phyloP scores from a whole-genome alignment of 2,888 invertebrate genomes.

The Idaea dimidiata region DNA sequence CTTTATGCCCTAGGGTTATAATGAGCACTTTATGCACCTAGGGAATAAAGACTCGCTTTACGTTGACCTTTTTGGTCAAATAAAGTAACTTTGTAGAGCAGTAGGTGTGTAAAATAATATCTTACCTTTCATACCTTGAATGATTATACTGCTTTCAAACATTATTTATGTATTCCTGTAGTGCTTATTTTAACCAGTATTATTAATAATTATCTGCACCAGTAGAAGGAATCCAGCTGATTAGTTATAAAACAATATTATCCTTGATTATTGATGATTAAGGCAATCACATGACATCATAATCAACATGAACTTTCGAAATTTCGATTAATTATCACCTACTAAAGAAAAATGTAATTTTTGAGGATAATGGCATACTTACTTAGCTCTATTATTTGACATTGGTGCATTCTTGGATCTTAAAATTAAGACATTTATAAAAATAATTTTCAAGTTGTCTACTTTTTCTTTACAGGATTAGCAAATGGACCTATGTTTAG shows the following conservation, averaged over 20 bases:
- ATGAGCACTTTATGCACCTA: too few relatives aligned
- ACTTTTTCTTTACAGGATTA: slow-evolving; percentile 67
- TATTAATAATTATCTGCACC: not conserved
- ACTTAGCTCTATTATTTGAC: not conserved
- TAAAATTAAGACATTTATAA: not conserved
- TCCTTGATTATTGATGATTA: not conserved
- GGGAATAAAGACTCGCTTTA: too few relatives aligned
- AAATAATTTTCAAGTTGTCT: not conserved
- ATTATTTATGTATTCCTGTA: not conserved
- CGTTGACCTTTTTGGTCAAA: too few relatives aligned
- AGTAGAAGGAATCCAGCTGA: not conserved
- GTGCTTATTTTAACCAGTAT: not conserved
- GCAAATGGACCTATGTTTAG: slow-evolving; percentile 87
- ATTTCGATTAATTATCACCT: not conserved
- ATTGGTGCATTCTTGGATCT: not conserved
- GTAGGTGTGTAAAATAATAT: too few relatives aligned
- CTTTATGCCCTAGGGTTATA: too few relatives aligned
- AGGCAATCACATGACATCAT: not conserved
- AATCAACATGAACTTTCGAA: not conserved
- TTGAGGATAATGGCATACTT: not conserved
- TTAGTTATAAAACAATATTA: not conserved
- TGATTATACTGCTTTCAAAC: too few relatives aligned
- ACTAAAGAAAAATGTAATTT: not conserved
- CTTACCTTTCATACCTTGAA: too few relatives aligned
- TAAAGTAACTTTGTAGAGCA: too few relatives aligned